Conservation (phyloP, 2,888 invertebrate species). For the Graphium colonna region DNA sequence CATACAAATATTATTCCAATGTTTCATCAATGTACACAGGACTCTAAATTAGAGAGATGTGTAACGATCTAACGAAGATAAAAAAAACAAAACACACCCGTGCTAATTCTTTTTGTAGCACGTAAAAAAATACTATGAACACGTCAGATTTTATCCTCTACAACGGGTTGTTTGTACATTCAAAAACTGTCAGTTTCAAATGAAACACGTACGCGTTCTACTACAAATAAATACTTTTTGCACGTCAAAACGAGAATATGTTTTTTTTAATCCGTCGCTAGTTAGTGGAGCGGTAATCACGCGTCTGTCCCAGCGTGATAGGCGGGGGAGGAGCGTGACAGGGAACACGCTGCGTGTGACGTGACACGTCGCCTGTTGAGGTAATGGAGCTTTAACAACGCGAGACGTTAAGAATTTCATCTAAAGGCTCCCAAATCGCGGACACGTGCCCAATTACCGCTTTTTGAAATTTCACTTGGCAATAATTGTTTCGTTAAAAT, state of each 20-base stretch:
- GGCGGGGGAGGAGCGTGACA: no score
- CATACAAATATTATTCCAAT: no score
- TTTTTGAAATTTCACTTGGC: neutral
- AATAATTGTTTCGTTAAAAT: neutral
- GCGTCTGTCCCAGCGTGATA: slow-evolving; percentile 38
- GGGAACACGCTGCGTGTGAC: no score
- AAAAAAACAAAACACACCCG: no score
- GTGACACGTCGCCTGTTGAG: slow-evolving; percentile 29
- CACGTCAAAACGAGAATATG: neutral
- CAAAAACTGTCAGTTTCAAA: neutral
- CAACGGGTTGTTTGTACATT: no score
- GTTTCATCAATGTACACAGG: no score
- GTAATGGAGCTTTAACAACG: slow-evolving; percentile 30
- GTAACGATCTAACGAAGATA: no score
- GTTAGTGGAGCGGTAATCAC: slow-evolving; percentile 38
- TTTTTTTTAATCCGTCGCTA: slow-evolving; percentile 24
- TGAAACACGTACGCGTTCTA: neutral
- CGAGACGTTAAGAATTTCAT: slow-evolving; percentile 16
- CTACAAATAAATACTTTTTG: neutral
- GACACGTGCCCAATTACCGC: slow-evolving; percentile 9
- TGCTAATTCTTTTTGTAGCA: no score
- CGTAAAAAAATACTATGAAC: no score
- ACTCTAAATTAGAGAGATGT: no score
- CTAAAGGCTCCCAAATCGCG: slow-evolving; percentile 9
- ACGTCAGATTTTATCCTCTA: no score